Conservation (phyloP, 1,140 invertebrate species). For the Lanistes nyassanus region DNA sequence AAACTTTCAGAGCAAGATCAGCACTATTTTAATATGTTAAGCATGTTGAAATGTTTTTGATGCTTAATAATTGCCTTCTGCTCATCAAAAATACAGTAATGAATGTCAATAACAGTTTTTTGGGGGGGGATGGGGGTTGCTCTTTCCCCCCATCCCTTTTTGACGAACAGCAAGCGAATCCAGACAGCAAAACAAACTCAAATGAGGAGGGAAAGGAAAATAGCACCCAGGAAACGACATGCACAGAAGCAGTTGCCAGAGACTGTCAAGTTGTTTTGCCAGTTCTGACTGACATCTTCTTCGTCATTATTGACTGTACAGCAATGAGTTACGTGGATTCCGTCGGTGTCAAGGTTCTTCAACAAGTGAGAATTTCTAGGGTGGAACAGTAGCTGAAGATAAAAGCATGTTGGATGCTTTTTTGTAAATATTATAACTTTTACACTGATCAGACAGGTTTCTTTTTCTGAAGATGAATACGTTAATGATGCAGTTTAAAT, state of each 20-base stretch:
- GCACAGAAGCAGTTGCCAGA: neutral
- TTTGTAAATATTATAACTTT: neutral
- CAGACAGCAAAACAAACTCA: neutral
- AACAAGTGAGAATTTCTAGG: constrained; percentile 37
- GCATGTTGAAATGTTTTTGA: too few species aligned
- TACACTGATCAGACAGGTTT: neutral
- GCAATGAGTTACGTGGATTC: constrained; percentile 55
- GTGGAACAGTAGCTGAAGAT: neutral
- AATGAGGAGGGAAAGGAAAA: neutral
- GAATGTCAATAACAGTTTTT: too few species aligned
- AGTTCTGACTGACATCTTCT: constrained; percentile 25
- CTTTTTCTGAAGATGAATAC: too few species aligned
- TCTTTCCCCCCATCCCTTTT: neutral
- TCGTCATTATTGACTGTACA: constrained; percentile 55
- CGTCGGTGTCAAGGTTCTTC: constrained; percentile 51
- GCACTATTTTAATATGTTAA: too few species aligned
- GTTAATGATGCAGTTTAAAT: too few species aligned
- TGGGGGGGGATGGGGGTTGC: neutral
- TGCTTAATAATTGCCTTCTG: too few species aligned
- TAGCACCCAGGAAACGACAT: neutral
- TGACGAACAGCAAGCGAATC: neutral
- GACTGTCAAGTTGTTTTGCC: neutral
- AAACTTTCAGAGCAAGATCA: too few species aligned
- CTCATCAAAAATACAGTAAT: too few species aligned
- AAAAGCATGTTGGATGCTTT: neutral